Conservation (phyloP, 1,140 invertebrate species). For the Brachionus asplanchnoidis region DNA sequence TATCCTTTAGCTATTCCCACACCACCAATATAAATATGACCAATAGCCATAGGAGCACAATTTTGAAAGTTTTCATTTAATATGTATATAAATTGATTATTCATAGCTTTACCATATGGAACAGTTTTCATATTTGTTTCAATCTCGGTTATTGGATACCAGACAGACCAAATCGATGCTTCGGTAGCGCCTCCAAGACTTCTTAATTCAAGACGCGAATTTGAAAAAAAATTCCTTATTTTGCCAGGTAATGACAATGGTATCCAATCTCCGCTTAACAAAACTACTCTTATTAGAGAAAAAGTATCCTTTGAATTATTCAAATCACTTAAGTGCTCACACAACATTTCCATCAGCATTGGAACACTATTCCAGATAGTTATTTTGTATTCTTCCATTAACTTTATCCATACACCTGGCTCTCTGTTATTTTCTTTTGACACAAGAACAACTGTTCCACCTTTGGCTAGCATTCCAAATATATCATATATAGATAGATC, state of each 20-base stretch:
- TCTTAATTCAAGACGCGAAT: neutral
- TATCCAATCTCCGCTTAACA: neutral
- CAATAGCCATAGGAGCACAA: neutral
- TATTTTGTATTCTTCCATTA: neutral
- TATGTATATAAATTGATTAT: neutral
- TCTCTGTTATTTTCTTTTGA: neutral
- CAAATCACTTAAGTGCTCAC: neutral
- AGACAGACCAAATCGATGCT: neutral
- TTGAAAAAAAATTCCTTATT: neutral
- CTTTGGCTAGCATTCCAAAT: neutral
- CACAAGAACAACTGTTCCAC: neutral
- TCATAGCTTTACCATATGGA: neutral
- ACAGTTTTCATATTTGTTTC: neutral
- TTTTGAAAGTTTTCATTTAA: neutral
- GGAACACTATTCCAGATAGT: constrained; percentile 3
- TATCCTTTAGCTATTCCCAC: neutral
- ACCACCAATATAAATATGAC: neutral
- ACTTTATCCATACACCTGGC: neutral
- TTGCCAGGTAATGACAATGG: neutral
- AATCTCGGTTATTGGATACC: neutral
- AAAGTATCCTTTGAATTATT: neutral
- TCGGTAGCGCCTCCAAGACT: neutral
- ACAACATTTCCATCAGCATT: neutral
- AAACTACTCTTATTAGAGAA: neutral
- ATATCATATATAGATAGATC: neutral